Conservation (phyloP, 2,113 vertebrate species). For the Datnioides undecimradiatus region DNA sequence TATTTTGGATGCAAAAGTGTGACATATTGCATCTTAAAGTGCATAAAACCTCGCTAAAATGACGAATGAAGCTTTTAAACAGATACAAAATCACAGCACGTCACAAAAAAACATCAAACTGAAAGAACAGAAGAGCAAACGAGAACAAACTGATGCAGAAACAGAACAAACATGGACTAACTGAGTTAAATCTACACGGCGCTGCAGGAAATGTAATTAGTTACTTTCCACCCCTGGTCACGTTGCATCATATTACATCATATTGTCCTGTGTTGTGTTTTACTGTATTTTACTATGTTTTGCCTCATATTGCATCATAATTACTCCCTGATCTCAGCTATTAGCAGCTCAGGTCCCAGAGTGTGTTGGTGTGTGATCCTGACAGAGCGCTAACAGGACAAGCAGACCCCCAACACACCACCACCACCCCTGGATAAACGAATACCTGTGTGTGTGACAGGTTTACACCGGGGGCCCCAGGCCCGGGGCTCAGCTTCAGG, state of each 20-base stretch:
- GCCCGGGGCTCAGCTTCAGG: not conserved
- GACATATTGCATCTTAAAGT: too few relatives aligned
- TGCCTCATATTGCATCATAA: not conserved
- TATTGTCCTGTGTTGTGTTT: not conserved
- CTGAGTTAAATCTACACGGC: not conserved
- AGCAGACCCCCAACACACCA: not conserved
- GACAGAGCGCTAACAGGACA: not conserved
- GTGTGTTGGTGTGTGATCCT: slow-evolving; percentile 7
- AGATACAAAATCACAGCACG: not conserved
- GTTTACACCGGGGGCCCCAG: slow-evolving; percentile 9
- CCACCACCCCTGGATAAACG: not conserved
- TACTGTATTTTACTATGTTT: not conserved
- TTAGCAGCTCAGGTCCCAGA: not conserved
- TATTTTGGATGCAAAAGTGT: too few relatives aligned
- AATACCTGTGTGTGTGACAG: slow-evolving; percentile 28
- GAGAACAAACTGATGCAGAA: not conserved
- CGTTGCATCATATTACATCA: not conserved
- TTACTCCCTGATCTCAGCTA: not conserved
- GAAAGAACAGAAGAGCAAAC: not conserved
- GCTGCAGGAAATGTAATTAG: not conserved
- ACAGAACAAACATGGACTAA: not conserved
- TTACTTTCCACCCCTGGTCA: too few relatives aligned
- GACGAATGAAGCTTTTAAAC: too few relatives aligned
- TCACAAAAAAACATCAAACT: not conserved
- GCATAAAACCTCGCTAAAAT: not conserved